Evolutionary conservation across 2,888 invertebrate genomes (phyloP), one percentile per base, ranked within the genome.

Genomic region (Eupithecia subfuscata): DNA sequence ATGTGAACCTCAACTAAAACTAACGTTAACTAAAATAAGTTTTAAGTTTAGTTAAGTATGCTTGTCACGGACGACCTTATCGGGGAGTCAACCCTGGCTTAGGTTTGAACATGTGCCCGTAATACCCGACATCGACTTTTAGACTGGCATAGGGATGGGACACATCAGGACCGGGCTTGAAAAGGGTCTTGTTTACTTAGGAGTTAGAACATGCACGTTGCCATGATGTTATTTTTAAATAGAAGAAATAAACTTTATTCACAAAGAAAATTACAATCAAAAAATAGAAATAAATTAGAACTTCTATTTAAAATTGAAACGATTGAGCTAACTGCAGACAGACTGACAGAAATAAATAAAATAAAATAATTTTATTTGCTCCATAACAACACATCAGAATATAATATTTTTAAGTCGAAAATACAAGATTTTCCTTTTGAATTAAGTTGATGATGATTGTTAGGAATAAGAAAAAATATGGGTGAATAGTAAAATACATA

Each of bases 21-120:
- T 75, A 75, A 73, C 63, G 43, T 45, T 68, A 40, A 67, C 37
- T 22, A 40, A 67, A 67, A 64, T 64, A 40, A 22, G 68, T 68
- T 43, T 43, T 37, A 45, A 70, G 69, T 48, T 67, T 43, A 65
- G 16, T 30, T 60, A 60, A n/a, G 74, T 70, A 77, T 75, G 75
- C 77, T 43, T 34, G 70, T 75, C 77, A 77, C 77, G 77, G 69
- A 48, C 70, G 73, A 75, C 75, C 77, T 70, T 77, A 77, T 77
- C 77, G 71, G 73, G 70, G 60, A 60, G 73, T 65, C 77, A 73
- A 37, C 77, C 77, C 75, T 72, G 25, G 60, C 60, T 60, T 60
- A 64, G 70, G 73, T 75, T 72, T 75, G 75, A 77, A 77, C 77
- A 77, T 77, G 73, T 77, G 77, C 73, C 68, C 43, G 77, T 75